A percentile compares a stretch with the other conserved stretches of the same genome.
Evolutionary conservation across 1,140 invertebrate species (phyloP).

Genomic region (Oedothorax gibbosus): DNA sequence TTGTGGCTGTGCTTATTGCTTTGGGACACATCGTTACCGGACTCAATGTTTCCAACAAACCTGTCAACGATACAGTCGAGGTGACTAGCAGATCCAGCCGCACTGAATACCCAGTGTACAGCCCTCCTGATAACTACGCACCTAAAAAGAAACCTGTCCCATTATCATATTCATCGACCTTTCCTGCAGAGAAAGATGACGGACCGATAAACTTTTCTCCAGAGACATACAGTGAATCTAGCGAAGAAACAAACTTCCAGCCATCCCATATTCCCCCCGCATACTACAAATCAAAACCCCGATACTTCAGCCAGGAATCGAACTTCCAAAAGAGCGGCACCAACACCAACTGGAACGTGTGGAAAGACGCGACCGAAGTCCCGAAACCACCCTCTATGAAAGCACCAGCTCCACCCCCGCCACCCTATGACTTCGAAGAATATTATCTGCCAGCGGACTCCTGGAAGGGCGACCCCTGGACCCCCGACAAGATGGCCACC

Average conservation of each 20-base stretch:
- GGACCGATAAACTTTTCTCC: not conserved
- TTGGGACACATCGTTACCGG: too few species aligned
- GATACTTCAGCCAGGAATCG: not conserved
- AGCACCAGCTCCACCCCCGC: not conserved
- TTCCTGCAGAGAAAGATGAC: not conserved
- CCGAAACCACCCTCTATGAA: conserved; percentile 13
- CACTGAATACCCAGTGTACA: conserved; percentile 33
- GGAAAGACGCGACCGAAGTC: conserved; percentile 32
- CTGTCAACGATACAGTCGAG: not conserved
- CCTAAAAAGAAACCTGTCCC: not conserved
- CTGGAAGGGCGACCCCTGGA: conserved; percentile 44
- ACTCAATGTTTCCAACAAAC: too few species aligned
- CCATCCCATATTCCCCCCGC: not conserved
- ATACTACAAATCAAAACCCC: conserved; percentile 23
- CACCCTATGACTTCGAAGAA: conserved; percentile 25
- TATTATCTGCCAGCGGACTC: conserved; percentile 20
- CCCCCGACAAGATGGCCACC: conserved; percentile 23
- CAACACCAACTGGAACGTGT: conserved; percentile 46
- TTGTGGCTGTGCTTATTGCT: too few species aligned
- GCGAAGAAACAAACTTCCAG: not conserved
- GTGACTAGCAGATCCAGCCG: not conserved
- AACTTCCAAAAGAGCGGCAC: conserved; percentile 41
- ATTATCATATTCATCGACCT: not conserved
- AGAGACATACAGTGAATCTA: not conserved
- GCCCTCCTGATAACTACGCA: conserved; percentile 32